Base-by-base conservation (phyloP, 2,113 vertebrate species). In the Pitta sordida region DNA sequence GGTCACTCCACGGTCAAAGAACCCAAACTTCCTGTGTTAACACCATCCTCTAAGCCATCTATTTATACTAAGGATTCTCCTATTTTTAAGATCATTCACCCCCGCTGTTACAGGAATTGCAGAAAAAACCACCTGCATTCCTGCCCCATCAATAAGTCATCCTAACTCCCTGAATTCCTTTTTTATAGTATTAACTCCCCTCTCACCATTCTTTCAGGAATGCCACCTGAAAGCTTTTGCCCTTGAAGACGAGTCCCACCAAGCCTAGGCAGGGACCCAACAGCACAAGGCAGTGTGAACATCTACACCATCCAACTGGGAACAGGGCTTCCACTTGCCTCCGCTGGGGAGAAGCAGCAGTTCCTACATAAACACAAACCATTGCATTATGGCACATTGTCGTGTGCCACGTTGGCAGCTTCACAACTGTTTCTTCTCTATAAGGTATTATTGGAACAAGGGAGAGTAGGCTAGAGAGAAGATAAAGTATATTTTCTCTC, bases 401-500 rank as follows among this genome's bases (percentile, higher is more conserved):
- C 53, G 9, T 20, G 7, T 21, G 68, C 19, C 10, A 0, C 3
- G 24, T 56, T 49, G 18, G 51, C 36, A 60, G 53, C 44, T 75
- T 91, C 83, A 71, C 1, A 3, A 59, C 60, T 69, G 23, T 85
- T 90, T 85, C 93, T 91, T 75, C 59, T 49, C 6, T 20, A 86
- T 48, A 87, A 88, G 82, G 70, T 67, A 80, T 80, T n/a, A 8
- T 34, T 53, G 75, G n/a, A 87, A 80, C 36, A 3, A 14, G 55
- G 30, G 64, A 87, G 86, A 74, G 59, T 63, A 83, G 87, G 81
- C 85, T 94, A 74, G 55, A 89, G 78, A 89, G 59, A 43, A 91
- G 83, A 81, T 91, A 95, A 95, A 95, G 95, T 93, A 93, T 86
- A 91, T 94, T 96, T 96, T 90, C 80, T 93, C 56, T 94, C 83